Conservation (phyloP, 1,140 invertebrate genomes). For the Diorhabda elongata region DNA sequence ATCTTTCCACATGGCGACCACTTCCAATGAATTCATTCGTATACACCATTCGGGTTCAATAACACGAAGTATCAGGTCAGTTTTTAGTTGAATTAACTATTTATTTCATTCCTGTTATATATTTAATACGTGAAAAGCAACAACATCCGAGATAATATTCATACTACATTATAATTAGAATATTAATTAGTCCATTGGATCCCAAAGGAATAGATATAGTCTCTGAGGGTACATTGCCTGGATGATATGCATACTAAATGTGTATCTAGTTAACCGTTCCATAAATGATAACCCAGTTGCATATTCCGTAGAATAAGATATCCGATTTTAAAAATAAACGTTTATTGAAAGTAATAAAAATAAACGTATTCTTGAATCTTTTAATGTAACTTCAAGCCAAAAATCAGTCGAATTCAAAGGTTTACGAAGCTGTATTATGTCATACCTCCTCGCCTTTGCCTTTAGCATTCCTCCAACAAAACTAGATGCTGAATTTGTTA, state of each 20-base stretch:
- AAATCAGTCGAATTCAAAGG: too few species aligned
- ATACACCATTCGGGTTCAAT: slow-evolving; percentile 93
- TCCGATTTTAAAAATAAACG: too few species aligned
- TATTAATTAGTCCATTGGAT: slow-evolving; percentile 10
- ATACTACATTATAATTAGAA: slow-evolving; percentile 6
- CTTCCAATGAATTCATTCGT: slow-evolving; percentile 94
- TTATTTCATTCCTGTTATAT: too few species aligned
- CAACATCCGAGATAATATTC: slow-evolving; percentile 5
- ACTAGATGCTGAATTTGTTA: too few species aligned
- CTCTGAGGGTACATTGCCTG: slow-evolving; percentile 2
- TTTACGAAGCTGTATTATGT: too few species aligned
- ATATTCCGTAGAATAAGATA: not conserved
- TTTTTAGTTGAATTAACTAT: not conserved
- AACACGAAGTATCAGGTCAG: slow-evolving; percentile 91
- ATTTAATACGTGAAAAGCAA: too few species aligned
- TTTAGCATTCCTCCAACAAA: too few species aligned
- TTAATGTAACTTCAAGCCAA: too few species aligned
- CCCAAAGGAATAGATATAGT: slow-evolving; percentile 7
- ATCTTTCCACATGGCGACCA: slow-evolving; percentile 96
- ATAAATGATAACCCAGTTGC: slow-evolving; percentile 9
- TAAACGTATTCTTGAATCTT: too few species aligned
- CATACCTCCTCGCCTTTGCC: too few species aligned
- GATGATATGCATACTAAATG: slow-evolving; percentile 14
- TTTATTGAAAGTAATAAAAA: too few species aligned
- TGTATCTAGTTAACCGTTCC: slow-evolving; percentile 1